Evolutionary conservation across 2,113 vertebrate genomes (phyloP).

Genomic region (Ictidomys tridecemlineatus): DNA sequence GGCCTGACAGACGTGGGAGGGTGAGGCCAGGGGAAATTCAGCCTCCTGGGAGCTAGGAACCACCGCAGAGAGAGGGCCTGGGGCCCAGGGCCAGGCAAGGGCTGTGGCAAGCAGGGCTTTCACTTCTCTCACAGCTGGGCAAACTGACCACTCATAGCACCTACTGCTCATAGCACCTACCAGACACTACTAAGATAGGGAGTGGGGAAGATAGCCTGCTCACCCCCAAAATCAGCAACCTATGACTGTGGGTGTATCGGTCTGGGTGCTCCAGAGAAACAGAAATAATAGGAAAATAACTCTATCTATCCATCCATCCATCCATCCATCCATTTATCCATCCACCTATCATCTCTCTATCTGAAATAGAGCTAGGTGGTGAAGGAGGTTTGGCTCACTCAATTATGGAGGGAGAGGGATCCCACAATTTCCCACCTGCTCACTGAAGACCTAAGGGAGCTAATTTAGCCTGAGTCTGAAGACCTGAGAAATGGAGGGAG

Average conservation of each 20-base stretch:
- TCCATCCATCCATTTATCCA: no score
- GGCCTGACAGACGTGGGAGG: fast-evolving
- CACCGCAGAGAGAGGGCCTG: no score
- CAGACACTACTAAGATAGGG: neutral
- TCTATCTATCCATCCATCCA: no score
- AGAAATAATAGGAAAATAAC: no score
- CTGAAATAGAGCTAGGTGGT: neutral
- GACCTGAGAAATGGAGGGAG: neutral
- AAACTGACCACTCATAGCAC: no score
- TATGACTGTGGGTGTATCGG: neutral
- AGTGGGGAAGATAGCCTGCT: neutral
- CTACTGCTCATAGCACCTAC: fast-evolving
- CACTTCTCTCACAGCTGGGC: neutral
- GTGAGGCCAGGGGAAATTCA: neutral
- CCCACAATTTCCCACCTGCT: neutral
- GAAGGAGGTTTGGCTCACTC: neutral
- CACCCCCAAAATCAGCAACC: neutral
- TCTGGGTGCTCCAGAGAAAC: neutral
- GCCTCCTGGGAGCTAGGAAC: neutral
- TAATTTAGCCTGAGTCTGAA: neutral
- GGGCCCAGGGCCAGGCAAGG: neutral
- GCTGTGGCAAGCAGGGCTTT: neutral
- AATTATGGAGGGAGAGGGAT: neutral
- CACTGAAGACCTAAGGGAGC: neutral
- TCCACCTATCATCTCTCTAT: no score